A percentile compares a stretch with the other conserved stretches of the same genome.
Evolutionary conservation across 2,888 invertebrate species (phyloP).

Genomic region (Orthosia gracilis): DNA sequence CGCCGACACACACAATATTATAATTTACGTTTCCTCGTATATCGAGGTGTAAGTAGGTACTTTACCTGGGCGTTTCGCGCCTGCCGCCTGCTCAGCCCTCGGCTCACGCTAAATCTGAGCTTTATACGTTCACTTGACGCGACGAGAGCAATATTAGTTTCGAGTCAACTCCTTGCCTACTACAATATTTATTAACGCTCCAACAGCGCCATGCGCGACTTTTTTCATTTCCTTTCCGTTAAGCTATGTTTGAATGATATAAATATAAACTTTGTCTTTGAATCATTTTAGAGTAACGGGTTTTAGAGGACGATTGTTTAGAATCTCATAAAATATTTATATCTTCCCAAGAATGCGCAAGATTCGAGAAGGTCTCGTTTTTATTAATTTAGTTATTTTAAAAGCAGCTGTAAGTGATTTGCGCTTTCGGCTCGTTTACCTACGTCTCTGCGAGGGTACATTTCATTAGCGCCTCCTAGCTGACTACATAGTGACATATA

Average conservation of each 20-base stretch:
- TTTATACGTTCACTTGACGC: conserved; percentile 91
- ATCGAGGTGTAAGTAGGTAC: conserved; percentile 90
- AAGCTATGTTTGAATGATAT: conserved; percentile 73
- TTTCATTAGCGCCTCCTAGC: conserved; percentile 29
- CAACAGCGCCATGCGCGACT: conserved; percentile 74
- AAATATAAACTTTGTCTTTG: conserved; percentile 47
- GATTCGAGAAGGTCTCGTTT: conserved; percentile 24
- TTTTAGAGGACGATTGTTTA: conserved; percentile 30
- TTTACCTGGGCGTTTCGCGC: conserved; percentile 90
- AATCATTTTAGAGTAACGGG: conserved; percentile 26
- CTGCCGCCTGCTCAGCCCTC: conserved; percentile 89
- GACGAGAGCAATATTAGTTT: conserved; percentile 91
- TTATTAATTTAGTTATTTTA: conserved; percentile 10
- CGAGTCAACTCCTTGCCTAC: conserved; percentile 88
- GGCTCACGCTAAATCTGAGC: conserved; percentile 90
- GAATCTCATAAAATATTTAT: conserved; percentile 52
- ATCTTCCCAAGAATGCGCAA: conserved; percentile 17
- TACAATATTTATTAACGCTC: conserved; percentile 90
- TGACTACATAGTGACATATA: conserved; percentile 28
- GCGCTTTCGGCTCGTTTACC: not conserved
- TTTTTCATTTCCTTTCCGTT: conserved; percentile 77
- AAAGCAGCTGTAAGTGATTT: not conserved
- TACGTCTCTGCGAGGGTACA: conserved; percentile 13
- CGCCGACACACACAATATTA: conserved; percentile 90
- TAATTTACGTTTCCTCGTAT: conserved; percentile 91